A percentile compares a stretch with the other conserved stretches of the same genome.
phyloP scores from a whole-genome alignment of 2,888 invertebrate species.

The Drosophila eohydei region DNA sequence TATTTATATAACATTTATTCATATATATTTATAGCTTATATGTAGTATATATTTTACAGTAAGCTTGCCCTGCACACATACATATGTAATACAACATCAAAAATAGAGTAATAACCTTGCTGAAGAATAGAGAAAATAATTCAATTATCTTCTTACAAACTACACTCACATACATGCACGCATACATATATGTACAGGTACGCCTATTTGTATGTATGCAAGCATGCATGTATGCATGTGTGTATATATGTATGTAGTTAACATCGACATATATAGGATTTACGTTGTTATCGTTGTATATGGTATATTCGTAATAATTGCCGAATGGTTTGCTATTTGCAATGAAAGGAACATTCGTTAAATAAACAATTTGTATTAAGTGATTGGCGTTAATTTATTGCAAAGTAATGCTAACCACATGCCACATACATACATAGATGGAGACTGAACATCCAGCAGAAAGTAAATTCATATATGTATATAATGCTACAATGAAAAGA shows the following conservation, averaged over 20 bases:
- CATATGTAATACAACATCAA: conserved; percentile 37
- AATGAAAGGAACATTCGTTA: conserved; percentile 37
- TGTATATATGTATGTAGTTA: conserved; percentile 17
- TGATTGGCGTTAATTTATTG: conserved; percentile 27
- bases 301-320: conserved; percentile 28
- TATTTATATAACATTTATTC: conserved; percentile 18
- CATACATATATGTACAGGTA: conserved; percentile 3
- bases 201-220: background rate
- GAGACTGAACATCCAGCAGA: background rate
- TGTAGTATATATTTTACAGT: conserved; percentile 28
- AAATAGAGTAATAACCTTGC: conserved; percentile 33
- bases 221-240: background rate
- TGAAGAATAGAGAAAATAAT: conserved; percentile 15
- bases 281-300: conserved; percentile 44
- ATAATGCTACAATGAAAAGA: background rate
- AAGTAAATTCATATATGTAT: background rate
- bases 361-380: conserved; percentile 11
- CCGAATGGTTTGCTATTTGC: conserved; percentile 15
- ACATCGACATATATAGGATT: conserved; percentile 16
- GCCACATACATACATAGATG: background rate
- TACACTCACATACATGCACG: background rate
- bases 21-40: conserved; percentile 24
- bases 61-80: conserved; percentile 8
- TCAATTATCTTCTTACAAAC: conserved; percentile 10
- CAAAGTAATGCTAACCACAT: background rate